phyloP scores from a whole-genome alignment of 2,113 vertebrate species.

The Sitta europaea region DNA sequence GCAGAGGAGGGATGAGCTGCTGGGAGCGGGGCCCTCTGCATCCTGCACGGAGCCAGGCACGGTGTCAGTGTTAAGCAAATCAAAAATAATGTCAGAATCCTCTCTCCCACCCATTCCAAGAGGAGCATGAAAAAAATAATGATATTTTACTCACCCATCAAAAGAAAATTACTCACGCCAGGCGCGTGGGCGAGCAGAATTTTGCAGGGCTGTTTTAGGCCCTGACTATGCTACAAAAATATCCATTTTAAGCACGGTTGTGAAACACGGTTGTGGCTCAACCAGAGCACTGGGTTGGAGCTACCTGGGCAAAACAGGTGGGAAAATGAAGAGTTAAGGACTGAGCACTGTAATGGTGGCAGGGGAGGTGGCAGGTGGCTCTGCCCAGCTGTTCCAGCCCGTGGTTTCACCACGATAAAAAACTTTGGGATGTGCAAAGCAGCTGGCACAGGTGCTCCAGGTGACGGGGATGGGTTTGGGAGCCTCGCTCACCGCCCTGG shows the following conservation, averaged over 20 bases:
- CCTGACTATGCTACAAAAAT: conserved; percentile 68
- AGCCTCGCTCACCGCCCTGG: background rate
- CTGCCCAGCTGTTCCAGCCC: background rate
- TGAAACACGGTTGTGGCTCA: conserved; percentile 53
- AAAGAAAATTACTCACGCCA: conserved; percentile 71
- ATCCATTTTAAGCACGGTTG: conserved; percentile 45
- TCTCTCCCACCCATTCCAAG: conserved; percentile 57
- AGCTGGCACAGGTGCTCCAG: accelerated
- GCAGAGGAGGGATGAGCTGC: background rate
- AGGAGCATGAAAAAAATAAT: conserved; percentile 21
- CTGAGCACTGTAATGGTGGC: background rate
- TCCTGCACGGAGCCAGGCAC: background rate
- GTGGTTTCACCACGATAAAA: background rate
- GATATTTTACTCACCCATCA: conserved; percentile 71
- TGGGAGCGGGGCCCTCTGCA: background rate
- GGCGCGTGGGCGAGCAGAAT: conserved; percentile 58
- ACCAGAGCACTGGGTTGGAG: background rate
- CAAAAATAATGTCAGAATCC: conserved; percentile 36
- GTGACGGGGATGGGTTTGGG: background rate
- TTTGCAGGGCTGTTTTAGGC: conserved; percentile 69
- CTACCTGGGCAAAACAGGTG: background rate
- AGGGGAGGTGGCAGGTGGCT: background rate
- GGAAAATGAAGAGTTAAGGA: background rate
- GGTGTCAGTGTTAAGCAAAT: background rate
- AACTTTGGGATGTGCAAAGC: background rate